phyloP scores from a whole-genome alignment of 2,113 vertebrate genomes.

The Turnix velox region DNA sequence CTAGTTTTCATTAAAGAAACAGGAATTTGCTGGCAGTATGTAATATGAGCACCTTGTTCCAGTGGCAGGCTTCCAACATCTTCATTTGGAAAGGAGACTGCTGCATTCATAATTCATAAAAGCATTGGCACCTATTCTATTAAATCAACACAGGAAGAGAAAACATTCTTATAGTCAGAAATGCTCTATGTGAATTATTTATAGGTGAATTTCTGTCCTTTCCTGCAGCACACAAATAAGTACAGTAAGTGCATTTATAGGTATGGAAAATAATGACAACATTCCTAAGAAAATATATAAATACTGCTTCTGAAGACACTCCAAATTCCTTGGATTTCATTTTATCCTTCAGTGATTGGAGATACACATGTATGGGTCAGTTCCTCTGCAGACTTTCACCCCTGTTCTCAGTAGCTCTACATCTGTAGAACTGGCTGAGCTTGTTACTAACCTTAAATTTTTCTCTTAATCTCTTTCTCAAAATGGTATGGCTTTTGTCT shows the following conservation, averaged over 20 bases:
- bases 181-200: conserved; percentile 4
- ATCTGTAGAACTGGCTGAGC: not conserved
- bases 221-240: not conserved
- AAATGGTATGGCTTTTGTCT: not conserved
- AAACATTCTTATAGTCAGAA: conserved; percentile 47
- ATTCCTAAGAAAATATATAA: not conserved
- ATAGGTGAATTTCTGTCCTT: not conserved
- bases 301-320: not conserved
- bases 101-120: conserved; percentile 70
- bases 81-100: conserved; percentile 66
- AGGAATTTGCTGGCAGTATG: conserved; percentile 56
- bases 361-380: not conserved
- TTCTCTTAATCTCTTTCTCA: not conserved
- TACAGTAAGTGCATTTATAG: not conserved
- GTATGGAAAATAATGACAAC: not conserved
- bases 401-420: too few species aligned
- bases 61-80: conserved; percentile 62
- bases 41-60: conserved; percentile 53
- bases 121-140: conserved; percentile 57
- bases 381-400: not conserved
- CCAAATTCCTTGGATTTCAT: not conserved
- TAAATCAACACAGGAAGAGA: conserved; percentile 53
- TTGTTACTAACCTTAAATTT: not conserved
- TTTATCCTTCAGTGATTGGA: not conserved
- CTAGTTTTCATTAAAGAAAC: conserved; percentile 63